Base-by-base conservation (phyloP, 2,797 vertebrate genomes). In the Semotilus atromaculatus region DNA sequence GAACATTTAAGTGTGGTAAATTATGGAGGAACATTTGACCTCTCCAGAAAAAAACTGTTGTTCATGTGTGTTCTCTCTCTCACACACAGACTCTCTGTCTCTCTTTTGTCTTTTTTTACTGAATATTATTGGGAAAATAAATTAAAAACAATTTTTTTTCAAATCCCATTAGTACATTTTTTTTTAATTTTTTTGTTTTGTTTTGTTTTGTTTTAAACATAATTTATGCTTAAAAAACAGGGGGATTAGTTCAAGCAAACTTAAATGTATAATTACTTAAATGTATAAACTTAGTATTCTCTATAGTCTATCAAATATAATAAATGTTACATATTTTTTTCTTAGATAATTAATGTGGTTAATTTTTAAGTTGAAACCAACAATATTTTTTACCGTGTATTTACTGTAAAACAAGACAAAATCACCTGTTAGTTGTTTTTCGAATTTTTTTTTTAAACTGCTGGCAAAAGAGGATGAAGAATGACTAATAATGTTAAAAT, bases 1-100 rank as follows among this genome's bases (percentile, higher is more conserved):
- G 93, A 94, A 92, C 90, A 89, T 93, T 93, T 88, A 89, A n/a
- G 90, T 88, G 86, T 64, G 82, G 89, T 91, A 91, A 31, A 88
- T 91, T 90, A 91, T 90, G 87, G 89, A 86, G 90, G 89, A 92
- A 91, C 74, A 90, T 92, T 90, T 84, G 76, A 89, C 38, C 29
- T 87, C 89, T 74, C 43, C 23, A 66, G 71, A 68, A 86, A 45
- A 19, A 19, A 71, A 68, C 14, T 38, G 40, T 9, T 80, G 40
- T 70, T 81, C 5, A 26, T 26, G 13, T 58, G 9, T 71, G 5
- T 34, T 31, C 53, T 40, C 13, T 58, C 23, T 36, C 21, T 18
- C 23, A 18, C n/a, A 6, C 58, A 3, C n/a, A 29, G n/a, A n/a
- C 58, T 62, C n/a, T 14, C 58, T 14, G 11, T 16, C 60, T 29